A percentile compares a stretch with the other conserved stretches of the same genome.
phyloP scores from a whole-genome alignment of 2,888 invertebrate species.

The Hirtodrosophila duncani region DNA sequence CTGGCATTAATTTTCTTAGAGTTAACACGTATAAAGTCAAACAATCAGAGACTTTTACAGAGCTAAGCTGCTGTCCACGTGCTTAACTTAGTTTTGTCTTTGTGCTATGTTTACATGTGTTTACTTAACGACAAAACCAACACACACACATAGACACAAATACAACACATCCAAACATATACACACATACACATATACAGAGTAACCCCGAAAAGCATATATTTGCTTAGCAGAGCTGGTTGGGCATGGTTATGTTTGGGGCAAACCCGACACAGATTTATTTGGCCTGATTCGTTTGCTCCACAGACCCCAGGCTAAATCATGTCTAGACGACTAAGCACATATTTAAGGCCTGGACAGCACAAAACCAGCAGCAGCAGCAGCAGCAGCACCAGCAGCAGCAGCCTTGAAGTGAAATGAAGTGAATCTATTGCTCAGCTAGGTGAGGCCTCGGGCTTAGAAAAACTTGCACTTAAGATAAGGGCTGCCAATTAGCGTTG shows the following conservation, averaged over 20 bases:
- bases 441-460: too few relatives aligned
- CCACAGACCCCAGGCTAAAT: conserved; percentile 41
- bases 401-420: too few relatives aligned
- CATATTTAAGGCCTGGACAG: conserved; percentile 36
- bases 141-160: conserved; percentile 8
- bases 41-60: conserved; percentile 47
- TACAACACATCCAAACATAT: neutral
- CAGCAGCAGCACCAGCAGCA: too few relatives aligned
- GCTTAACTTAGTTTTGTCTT: conserved; percentile 48
- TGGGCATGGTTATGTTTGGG: neutral
- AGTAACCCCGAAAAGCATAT: conserved; percentile 56
- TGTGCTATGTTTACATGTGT: conserved; percentile 56
- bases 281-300: conserved; percentile 27
- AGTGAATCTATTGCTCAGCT: too few relatives aligned
- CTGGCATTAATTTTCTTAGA: conserved; percentile 36
- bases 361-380: too few relatives aligned
- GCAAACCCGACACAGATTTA: conserved; percentile 60
- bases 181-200: conserved; percentile 2
- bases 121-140: conserved; percentile 31
- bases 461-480: too few relatives aligned
- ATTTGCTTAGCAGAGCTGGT: conserved; percentile 45
- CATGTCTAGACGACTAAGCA: conserved; percentile 59
- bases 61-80: conserved; percentile 58
- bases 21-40: conserved; percentile 45
- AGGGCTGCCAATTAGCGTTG: conserved; percentile 45